Evolutionary conservation across 1,140 invertebrate species (phyloP).

Genomic region (Zaprionus ornatus): DNA sequence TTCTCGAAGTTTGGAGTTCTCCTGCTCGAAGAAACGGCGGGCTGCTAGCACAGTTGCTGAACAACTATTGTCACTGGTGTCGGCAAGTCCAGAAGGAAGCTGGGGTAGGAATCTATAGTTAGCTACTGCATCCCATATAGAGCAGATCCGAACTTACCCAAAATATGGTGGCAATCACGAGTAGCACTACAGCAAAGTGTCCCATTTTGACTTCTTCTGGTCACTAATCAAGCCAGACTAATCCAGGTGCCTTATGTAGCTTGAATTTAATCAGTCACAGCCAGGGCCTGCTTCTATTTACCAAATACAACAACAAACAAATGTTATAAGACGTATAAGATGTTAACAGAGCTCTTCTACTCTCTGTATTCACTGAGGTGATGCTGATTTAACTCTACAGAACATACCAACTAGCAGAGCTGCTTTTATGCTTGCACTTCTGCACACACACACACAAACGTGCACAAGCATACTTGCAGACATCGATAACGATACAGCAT

Average conservation of each 20-base stretch:
- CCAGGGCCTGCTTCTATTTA: background rate
- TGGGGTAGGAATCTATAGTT: background rate
- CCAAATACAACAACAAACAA: background rate
- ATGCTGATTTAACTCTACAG: conserved; percentile 17
- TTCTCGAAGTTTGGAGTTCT: conserved; percentile 62
- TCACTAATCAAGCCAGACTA: background rate
- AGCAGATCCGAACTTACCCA: conserved; percentile 6
- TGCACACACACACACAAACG: background rate
- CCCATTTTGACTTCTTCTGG: conserved; percentile 5
- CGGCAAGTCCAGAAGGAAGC: conserved; percentile 34
- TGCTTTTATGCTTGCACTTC: conserved; percentile 30
- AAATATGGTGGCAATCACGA: background rate
- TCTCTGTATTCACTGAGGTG: background rate
- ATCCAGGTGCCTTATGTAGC: background rate
- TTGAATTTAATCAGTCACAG: background rate
- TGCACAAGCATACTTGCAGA: background rate
- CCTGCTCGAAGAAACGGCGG: conserved; percentile 61
- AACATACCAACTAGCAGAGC: background rate
- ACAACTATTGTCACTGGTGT: conserved; percentile 37
- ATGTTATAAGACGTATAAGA: background rate
- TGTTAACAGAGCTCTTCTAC: background rate
- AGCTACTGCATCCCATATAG: background rate
- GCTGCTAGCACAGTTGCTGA: conserved; percentile 53
- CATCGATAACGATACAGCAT: background rate
- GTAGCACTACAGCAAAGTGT: background rate